A percentile compares a stretch with the other conserved stretches of the same genome.
These are phyloP conservation scores for Baccha elongata DNA, from an alignment of 2,888 invertebrate species.

Conservation along the genomic window DNA sequence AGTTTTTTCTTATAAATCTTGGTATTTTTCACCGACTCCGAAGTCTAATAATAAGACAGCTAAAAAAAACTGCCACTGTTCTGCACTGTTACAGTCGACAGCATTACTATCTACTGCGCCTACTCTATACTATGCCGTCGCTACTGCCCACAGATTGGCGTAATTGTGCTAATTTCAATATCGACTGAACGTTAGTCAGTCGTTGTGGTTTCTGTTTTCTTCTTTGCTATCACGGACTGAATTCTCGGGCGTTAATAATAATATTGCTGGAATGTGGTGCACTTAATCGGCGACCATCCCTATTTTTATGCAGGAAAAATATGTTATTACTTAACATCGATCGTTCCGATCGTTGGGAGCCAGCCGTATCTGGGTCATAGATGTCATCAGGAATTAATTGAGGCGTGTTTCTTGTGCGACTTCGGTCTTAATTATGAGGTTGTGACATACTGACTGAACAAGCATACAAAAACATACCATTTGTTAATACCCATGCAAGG, in stretches of 20 bases:
- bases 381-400: constrained; percentile 62
- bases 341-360: constrained; percentile 12
- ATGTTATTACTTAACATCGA: constrained; percentile 47
- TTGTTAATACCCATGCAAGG: constrained; percentile 53
- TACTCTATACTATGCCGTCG: not conserved
- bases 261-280: constrained; percentile 43
- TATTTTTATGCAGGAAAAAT: constrained; percentile 19
- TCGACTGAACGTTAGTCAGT: constrained; percentile 38
- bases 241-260: constrained; percentile 6
- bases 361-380: constrained; percentile 48
- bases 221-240: not conserved
- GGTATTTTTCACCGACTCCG: constrained; percentile 16
- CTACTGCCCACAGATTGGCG: constrained; percentile 48
- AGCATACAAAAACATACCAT: too few species aligned
- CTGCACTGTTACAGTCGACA: constrained; percentile 34
- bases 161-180: constrained; percentile 62
- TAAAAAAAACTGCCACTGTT: constrained; percentile 28
- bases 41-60: not conserved
- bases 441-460: constrained; percentile 50
- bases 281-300: constrained; percentile 26
- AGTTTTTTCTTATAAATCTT: constrained; percentile 6
- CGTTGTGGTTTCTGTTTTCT: constrained; percentile 23
- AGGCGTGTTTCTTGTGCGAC: constrained; percentile 33
- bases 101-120: not conserved
- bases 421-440: constrained; percentile 59